Evolutionary conservation across 2,888 invertebrate genomes (phyloP), one percentile per base, ranked within the genome.

Genomic region (Amblyjoppa proteus): DNA sequence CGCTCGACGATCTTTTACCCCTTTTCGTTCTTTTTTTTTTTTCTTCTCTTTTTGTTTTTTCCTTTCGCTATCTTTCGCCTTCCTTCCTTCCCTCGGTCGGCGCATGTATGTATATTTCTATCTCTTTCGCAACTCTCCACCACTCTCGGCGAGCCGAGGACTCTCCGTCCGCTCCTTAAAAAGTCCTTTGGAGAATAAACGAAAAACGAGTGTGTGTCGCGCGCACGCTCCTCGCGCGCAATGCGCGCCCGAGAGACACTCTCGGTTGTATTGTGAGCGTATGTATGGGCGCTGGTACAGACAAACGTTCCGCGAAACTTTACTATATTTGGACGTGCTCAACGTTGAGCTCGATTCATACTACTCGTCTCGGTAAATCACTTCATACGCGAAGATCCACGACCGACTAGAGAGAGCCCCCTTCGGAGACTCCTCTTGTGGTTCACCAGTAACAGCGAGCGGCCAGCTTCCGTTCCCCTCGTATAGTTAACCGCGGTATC

Each of bases 281-380:
- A 38, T 73, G 56, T 68, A 56, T 61, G 38, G 7, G 25, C 34
- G 13, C n/a, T 70, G 34, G 34, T 16, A 80, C 45, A 20, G 45
- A 61, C 75, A 49, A 74, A 79, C 84, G 86, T 86, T 81, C 66
- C 84, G 80, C 80, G 83, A 85, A 83, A 83, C 85, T 80, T 85
- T 75, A 85, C 85, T 85, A 85, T 85, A 85, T 85, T 85, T 85
- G 85, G 83, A 73, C 71, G 85, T 82, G 58, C 83, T 73, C 83
- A 70, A 81, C 75, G 71, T 53, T 53, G 71, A 76, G 80, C 84
- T 58, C 86, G 84, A 84, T 81, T 86, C 84, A 79, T 84, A 34
- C 81, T 34, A 70, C 80, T 81, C 81, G 82, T 85, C 85, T 84
- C 78, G 84, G 86, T 86, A 84, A 84, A 83, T 81, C 86, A 84